Conservation (phyloP, 2,888 invertebrate species). For the Notodonta ziczac region DNA sequence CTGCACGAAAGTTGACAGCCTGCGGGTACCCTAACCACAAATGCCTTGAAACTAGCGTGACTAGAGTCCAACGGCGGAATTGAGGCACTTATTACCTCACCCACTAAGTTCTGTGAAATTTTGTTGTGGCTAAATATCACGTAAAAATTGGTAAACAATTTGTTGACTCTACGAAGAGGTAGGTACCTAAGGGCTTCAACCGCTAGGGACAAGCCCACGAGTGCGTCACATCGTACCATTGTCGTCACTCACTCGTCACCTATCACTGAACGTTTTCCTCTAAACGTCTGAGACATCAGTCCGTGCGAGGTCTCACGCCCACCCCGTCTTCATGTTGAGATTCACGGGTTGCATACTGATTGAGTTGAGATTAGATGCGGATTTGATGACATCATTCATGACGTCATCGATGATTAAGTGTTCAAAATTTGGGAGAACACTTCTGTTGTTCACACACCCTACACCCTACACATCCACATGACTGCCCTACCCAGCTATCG, state of each 20-base stretch:
- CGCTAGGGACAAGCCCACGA: constrained; percentile 27
- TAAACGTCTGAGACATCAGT: constrained; percentile 4
- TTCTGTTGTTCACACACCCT: no score
- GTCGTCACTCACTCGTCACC: neutral
- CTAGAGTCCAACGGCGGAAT: no score
- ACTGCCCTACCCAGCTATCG: no score
- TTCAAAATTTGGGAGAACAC: neutral
- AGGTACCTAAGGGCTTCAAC: neutral
- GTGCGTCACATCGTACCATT: neutral
- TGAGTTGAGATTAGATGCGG: constrained; percentile 3
- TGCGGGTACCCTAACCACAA: no score
- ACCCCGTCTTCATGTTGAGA: neutral
- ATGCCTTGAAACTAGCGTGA: no score
- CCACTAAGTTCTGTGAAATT: no score
- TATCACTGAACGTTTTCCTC: constrained; percentile 19
- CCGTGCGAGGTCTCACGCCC: constrained; percentile 22
- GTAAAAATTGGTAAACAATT: neutral
- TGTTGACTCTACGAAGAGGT: neutral
- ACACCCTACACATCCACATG: no score
- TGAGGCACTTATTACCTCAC: no score
- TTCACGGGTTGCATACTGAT: constrained; percentile 1
- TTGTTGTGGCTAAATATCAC: no score
- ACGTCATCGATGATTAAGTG: neutral
- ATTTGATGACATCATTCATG: neutral
- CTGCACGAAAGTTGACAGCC: no score